A percentile compares a stretch with the other conserved stretches of the same genome.
These are phyloP conservation scores for Mustela lutreola DNA, from an alignment of 2,113 vertebrate genomes.

Conservation along the genomic window DNA sequence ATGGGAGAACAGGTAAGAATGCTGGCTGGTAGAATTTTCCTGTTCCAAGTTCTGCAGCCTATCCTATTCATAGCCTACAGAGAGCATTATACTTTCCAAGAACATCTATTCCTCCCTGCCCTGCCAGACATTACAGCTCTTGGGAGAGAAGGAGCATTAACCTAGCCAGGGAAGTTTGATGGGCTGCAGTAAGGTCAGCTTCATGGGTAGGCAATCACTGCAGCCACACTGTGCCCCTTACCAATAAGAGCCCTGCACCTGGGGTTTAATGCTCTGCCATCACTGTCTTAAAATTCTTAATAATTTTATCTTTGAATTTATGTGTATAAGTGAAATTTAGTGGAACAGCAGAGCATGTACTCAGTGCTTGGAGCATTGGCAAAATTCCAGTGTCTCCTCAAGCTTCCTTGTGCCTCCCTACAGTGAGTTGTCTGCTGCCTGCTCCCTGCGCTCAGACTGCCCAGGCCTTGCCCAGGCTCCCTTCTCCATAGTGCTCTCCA, in stretches of 20 bases:
- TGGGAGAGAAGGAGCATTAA: background rate
- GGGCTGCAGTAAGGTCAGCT: background rate
- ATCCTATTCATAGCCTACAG: background rate
- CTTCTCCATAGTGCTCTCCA: background rate
- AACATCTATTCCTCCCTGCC: background rate
- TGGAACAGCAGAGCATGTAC: background rate
- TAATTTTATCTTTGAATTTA: background rate
- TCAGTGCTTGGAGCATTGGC: background rate
- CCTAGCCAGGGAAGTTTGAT: background rate
- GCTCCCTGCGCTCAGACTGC: background rate
- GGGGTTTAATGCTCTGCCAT: background rate
- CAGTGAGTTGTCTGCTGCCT: background rate
- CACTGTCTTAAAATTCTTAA: background rate
- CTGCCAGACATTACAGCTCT: background rate
- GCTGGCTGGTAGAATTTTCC: background rate
- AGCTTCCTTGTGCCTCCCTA: background rate
- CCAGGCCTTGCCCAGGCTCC: too few species aligned
- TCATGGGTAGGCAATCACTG: background rate
- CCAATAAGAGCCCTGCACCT: background rate
- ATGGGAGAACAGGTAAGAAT: background rate
- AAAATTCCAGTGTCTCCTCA: background rate
- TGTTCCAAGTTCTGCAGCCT: background rate
- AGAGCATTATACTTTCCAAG: background rate
- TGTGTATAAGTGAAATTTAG: background rate
- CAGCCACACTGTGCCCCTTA: background rate